phyloP scores from a whole-genome alignment of 2,888 invertebrate species.

The Ceraclea dissimilis region DNA sequence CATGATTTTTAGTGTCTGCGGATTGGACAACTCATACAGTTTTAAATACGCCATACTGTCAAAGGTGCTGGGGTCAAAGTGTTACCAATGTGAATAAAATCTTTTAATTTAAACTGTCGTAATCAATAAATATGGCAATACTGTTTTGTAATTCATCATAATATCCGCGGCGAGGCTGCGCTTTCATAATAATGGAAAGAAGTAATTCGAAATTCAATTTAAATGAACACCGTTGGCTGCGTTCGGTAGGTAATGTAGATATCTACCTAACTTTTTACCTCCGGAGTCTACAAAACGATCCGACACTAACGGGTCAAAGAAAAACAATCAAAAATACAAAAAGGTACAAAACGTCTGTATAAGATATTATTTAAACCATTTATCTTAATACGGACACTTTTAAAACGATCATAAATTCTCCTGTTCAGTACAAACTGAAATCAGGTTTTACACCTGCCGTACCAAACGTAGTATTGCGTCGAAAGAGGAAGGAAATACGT shows the following conservation, averaged over 20 bases:
- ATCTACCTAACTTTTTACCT: conserved; percentile 10
- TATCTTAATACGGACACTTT: background rate
- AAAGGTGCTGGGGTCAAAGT: too few relatives aligned
- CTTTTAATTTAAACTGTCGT: too few relatives aligned
- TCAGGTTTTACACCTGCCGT: conserved; percentile 21
- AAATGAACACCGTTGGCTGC: conserved; percentile 14
- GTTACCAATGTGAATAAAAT: too few relatives aligned
- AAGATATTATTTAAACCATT: background rate
- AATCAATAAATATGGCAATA: too few relatives aligned
- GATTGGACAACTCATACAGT: too few relatives aligned
- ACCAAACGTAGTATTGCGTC: conserved; percentile 9
- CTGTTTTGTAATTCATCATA: background rate
- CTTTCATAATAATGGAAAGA: conserved; percentile 18
- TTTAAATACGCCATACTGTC: too few relatives aligned
- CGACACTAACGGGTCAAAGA: background rate
- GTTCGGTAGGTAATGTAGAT: too few relatives aligned
- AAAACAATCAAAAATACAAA: background rate
- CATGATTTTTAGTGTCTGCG: too few relatives aligned
- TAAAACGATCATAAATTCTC: background rate
- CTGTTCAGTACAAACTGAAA: background rate
- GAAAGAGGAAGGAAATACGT: conserved; percentile 8
- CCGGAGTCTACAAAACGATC: background rate
- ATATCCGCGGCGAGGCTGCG: conserved; percentile 14
- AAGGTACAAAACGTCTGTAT: background rate
- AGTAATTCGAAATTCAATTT: conserved; percentile 24